These are phyloP conservation scores for Oryctolagus cuniculus DNA, from an alignment of 2,113 vertebrate species.

Conservation along the genomic window mOryCun1.1 NC_091437.1:60299501-60300000, in stretches of 20 bases:
- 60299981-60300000: conserved; percentile 54
- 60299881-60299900: conserved; percentile 65
- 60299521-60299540: background rate
- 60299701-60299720: background rate
- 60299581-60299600: background rate
- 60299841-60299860: conserved; percentile 44
- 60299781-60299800: background rate
- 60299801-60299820: conserved; percentile 3
- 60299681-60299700: background rate
- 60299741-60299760: conserved; percentile 8
- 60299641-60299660: background rate
- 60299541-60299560: background rate
- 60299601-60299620: background rate
- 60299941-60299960: conserved; percentile 65
- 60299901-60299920: conserved; percentile 37
- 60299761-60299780: conserved; percentile 24
- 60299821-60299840: conserved; percentile 60
- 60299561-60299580: background rate
- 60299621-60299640: background rate
- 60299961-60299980: conserved; percentile 70
- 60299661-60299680: background rate
- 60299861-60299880: conserved; percentile 67
- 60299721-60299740: background rate
- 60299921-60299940: conserved; percentile 32
- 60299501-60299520: background rate